These are phyloP conservation scores for Achroia grisella DNA, from an alignment of 1,140 invertebrate species.

Conservation along the genomic window DNA sequence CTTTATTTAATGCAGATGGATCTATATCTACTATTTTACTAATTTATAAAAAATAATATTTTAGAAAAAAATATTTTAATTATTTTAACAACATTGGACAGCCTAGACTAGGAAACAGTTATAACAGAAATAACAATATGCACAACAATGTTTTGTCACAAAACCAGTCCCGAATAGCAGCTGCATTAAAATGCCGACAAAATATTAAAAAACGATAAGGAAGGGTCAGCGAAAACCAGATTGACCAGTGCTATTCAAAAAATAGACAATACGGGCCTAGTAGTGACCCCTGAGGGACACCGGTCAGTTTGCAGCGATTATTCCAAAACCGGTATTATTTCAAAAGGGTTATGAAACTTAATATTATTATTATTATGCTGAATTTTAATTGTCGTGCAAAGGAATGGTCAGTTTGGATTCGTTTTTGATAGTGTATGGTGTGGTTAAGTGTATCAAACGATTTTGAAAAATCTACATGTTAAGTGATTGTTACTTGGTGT, in stretches of 20 bases:
- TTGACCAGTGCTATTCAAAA: conserved; percentile 61
- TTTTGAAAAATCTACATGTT: conserved; percentile 8
- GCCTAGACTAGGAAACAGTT: not conserved
- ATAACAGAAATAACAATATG: conserved; percentile 3
- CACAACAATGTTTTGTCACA: conserved; percentile 27
- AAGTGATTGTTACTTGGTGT: no score
- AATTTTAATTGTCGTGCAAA: conserved; percentile 1
- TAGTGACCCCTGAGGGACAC: conserved; percentile 59
- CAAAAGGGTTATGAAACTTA: conserved; percentile 45
- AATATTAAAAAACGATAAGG: conserved; percentile 35
- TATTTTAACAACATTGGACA: no score
- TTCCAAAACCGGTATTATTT: conserved; percentile 52
- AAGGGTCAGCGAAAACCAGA: conserved; percentile 67
- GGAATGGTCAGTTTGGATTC: conserved; percentile 49
- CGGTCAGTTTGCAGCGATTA: conserved; percentile 52
- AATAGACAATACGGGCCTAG: conserved; percentile 57
- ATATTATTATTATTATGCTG: conserved; percentile 38
- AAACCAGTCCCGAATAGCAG: conserved; percentile 40
- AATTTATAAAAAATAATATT: no score
- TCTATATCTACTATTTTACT: no score
- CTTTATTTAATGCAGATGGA: no score
- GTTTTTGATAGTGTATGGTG: conserved; percentile 29
- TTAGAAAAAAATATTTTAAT: no score
- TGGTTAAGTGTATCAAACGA: conserved; percentile 21
- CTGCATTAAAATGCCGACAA: conserved; percentile 40